These are phyloP conservation scores for Aphelenchoides bicaudatus DNA, from an alignment of 2,888 invertebrate genomes.

Conservation along the genomic window DNA sequence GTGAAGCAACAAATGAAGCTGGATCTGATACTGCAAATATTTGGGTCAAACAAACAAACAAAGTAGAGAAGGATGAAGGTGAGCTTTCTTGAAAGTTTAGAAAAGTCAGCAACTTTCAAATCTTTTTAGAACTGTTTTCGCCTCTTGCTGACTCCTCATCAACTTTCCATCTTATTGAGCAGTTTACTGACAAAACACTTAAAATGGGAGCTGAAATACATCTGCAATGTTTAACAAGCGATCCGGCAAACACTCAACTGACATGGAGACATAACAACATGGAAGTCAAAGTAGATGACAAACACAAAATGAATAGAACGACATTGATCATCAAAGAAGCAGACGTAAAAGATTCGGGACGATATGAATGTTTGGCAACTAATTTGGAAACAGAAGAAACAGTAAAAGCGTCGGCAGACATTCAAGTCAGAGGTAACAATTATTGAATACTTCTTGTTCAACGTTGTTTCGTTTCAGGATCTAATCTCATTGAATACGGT, in stretches of 20 bases:
- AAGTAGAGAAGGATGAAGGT: not conserved
- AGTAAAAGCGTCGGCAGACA: slow-evolving; percentile 16
- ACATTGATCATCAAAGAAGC: slow-evolving; percentile 38
- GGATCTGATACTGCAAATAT: slow-evolving; percentile 84
- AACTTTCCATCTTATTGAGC: slow-evolving; percentile 22
- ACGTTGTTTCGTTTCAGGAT: slow-evolving; percentile 67
- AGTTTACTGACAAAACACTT: slow-evolving; percentile 31
- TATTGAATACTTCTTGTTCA: not conserved
- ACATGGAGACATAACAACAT: slow-evolving; percentile 29
- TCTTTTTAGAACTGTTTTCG: slow-evolving; percentile 24
- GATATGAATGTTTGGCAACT: slow-evolving; percentile 28
- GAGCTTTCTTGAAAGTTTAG: slow-evolving; percentile 14
- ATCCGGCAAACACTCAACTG: slow-evolving; percentile 26
- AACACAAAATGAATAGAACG: slow-evolving; percentile 24
- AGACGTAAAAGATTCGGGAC: slow-evolving; percentile 36
- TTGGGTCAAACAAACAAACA: slow-evolving; percentile 61
- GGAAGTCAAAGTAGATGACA: slow-evolving; percentile 12
- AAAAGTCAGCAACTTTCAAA: slow-evolving; percentile 19
- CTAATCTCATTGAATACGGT: slow-evolving; percentile 78
- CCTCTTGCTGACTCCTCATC: not conserved
- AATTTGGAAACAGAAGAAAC: slow-evolving; percentile 5
- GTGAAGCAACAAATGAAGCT: slow-evolving; percentile 82
- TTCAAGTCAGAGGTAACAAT: slow-evolving; percentile 4
- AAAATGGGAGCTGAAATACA: slow-evolving; percentile 33
- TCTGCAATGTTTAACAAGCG: slow-evolving; percentile 32